Evolutionary conservation across 2,888 invertebrate genomes (phyloP), one percentile per base, ranked within the genome.

Genomic region (Abrostola triplasia): DNA sequence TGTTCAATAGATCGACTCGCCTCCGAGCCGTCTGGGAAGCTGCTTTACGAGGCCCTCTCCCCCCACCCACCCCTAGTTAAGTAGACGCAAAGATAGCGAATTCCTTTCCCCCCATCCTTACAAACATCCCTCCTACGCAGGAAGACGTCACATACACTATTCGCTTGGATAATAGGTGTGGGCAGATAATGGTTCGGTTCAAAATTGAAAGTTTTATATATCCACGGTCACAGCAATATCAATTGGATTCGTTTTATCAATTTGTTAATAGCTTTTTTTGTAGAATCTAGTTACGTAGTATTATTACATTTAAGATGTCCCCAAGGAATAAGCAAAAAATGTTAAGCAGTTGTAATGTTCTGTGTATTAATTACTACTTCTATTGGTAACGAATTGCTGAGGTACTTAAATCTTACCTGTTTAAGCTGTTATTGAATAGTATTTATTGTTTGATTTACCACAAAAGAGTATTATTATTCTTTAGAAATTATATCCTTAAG

Each of bases 21-120:
- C 80, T 73, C 84, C 84, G 80, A 67, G 76, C 82, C 75, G 88
- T 88, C 88, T 88, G 84, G 83, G 77, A 83, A 74, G 79, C 78
- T 82, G 80, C 70, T 73, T 73, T 64, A 76, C 79, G 70, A 67
- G 51, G 59, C 78, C 66, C 64, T 68, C 52, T 60, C 72, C 76
- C 76, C 72, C 66, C 59, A 24, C 24, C 24, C n/a, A 63, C 67
- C 66, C 73, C 65, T 59, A 73, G 63, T 61, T 44, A 67, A 76
- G 59, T 67, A 67, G 76, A 76, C 75, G 76, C 70, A 77, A 77
- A 79, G 83, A 80, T 67, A 72, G 79, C 77, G 73, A 80, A 83
- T 80, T 79, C 77, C 82, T 81, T 83, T 80, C 82, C 82, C 53
- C 81, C 76, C 74, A 71, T 68, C 70, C 64, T 66, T 66, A 67